A percentile compares a stretch with the other conserved stretches of the same genome.
Evolutionary conservation across 2,113 vertebrate species (phyloP).

Genomic region (Gambusia affinis): DNA sequence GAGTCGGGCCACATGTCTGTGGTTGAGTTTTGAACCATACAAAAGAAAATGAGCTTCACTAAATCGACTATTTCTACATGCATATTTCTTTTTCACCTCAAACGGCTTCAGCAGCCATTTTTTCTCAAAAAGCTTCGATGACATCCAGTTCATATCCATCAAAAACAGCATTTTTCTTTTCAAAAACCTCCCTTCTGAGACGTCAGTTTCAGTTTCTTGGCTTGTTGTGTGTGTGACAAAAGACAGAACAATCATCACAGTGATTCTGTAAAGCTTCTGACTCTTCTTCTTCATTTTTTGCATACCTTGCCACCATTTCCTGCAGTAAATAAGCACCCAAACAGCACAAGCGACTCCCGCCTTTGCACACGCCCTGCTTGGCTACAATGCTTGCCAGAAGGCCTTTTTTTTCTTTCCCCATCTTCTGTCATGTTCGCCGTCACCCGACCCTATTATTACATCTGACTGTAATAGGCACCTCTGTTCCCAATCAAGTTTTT

Average conservation of each 20-base stretch:
- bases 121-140: neutral
- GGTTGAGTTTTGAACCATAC: neutral
- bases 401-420: conserved; percentile 38
- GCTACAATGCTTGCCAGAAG: conserved; percentile 46
- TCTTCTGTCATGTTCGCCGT: conserved; percentile 54
- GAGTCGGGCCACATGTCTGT: neutral
- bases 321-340: conserved; percentile 60
- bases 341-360: conserved; percentile 34
- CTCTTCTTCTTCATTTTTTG: conserved; percentile 25
- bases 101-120: neutral
- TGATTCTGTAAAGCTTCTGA: conserved; percentile 12
- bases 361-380: conserved; percentile 24
- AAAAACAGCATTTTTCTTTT: conserved; percentile 16
- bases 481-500: conserved; percentile 70
- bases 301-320: conserved; percentile 40
- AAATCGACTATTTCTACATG: neutral
- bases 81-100: neutral
- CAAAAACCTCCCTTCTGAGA: conserved; percentile 2
- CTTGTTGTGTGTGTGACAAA: conserved; percentile 14
- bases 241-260: conserved; percentile 32
- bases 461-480: conserved; percentile 73
- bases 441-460: conserved; percentile 71
- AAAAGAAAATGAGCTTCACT: neutral
- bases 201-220: conserved; percentile 2
- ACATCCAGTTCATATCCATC: conserved; percentile 13